Conservation (phyloP, 2,797 vertebrate species). For the Chaetophractus vellerosus region DNA sequence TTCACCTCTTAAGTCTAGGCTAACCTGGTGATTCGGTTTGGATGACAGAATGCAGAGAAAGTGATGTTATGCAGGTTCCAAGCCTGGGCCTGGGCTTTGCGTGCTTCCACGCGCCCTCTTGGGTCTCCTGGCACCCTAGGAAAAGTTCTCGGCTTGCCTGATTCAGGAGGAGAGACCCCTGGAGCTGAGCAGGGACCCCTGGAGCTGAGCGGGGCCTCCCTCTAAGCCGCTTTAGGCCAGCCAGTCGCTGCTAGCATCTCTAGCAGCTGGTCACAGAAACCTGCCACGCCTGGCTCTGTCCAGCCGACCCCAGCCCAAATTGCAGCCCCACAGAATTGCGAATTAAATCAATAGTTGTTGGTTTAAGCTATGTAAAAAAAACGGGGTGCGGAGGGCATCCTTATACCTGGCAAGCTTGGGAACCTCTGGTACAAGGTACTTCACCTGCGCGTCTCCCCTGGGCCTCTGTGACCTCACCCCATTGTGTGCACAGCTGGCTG, state of each 20-base stretch:
- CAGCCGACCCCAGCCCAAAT: background rate
- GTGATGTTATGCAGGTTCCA: background rate
- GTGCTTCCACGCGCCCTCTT: background rate
- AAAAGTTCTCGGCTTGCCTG: background rate
- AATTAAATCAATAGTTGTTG: background rate
- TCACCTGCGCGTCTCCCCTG: background rate
- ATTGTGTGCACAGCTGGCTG: background rate
- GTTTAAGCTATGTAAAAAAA: background rate
- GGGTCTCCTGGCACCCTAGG: background rate
- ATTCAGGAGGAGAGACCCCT: background rate
- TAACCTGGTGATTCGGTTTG: constrained; percentile 44
- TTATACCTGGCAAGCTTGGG: background rate
- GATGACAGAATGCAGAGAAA: constrained; percentile 32
- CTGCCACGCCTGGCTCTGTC: background rate
- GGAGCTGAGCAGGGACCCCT: background rate
- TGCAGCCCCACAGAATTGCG: background rate
- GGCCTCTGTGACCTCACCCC: background rate
- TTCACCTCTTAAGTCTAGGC: background rate
- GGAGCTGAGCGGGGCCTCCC: background rate
- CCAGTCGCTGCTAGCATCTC: background rate
- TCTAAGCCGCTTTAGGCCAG: background rate
- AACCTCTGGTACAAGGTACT: background rate
- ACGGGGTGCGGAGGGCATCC: no score
- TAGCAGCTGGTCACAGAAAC: background rate
- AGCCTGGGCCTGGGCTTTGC: background rate